Conservation (phyloP, 1,140 invertebrate species). For the Hesperophylax magnus region DNA sequence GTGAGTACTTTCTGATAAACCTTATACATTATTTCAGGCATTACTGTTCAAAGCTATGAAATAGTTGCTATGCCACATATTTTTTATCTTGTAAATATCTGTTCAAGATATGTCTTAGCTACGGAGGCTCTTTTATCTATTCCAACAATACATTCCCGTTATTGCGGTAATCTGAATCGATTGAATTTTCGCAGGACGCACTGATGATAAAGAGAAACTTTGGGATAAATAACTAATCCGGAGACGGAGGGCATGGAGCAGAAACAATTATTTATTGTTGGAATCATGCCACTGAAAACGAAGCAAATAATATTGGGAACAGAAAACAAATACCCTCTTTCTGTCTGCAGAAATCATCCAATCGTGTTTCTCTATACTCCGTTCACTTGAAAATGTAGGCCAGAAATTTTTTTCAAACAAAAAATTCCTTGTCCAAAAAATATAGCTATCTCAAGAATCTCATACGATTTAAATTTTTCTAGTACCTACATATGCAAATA, state of each 20-base stretch:
- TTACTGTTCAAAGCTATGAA: no score
- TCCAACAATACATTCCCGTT: no score
- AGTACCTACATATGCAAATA: no score
- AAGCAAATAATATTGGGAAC: slow-evolving; percentile 13
- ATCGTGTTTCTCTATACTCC: slow-evolving; percentile 11
- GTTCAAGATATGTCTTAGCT: no score
- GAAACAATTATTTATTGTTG: slow-evolving; percentile 19
- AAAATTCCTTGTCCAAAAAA: neutral
- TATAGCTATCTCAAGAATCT: neutral
- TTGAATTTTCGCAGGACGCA: no score
- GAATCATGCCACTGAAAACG: neutral
- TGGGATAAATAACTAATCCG: neutral
- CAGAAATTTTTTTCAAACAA: neutral
- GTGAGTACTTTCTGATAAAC: no score
- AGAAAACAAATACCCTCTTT: neutral
- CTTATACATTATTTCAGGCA: no score
- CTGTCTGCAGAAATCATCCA: slow-evolving; percentile 13
- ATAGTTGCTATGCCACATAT: no score
- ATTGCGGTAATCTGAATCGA: no score
- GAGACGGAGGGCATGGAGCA: slow-evolving; percentile 1
- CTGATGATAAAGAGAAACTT: neutral
- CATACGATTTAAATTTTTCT: no score
- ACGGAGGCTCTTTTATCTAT: no score
- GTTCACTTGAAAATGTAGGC: neutral
- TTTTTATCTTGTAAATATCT: no score